Evolutionary conservation across 2,888 invertebrate genomes (phyloP), one percentile per base, ranked within the genome.

Genomic region (Thumatha senex): DNA sequence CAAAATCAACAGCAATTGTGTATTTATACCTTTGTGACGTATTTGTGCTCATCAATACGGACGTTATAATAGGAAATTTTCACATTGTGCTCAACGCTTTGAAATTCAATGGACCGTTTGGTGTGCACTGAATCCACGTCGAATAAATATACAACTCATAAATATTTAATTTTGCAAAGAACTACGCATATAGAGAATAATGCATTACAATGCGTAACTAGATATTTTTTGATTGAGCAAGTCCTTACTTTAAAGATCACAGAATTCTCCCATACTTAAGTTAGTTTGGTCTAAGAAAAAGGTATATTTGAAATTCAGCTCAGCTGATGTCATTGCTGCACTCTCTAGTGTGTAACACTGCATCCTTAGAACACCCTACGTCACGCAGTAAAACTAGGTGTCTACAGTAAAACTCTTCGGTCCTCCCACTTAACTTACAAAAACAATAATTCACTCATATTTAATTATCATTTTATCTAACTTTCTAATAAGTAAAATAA

Each of bases 31-130:
- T 55, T 58, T 61, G 60, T 67, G 63, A 61, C 46, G 56, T 60
- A 61, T 61, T 63, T 64, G 52, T 43, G 63, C 50, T 54, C 60
- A 67, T 63, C 58, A 61, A 63, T 65, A 63, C 63, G 58, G 56
- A 55, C 67, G 72, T 65, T 68, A 69, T 70, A 69, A 73, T 76
- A 72, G 67, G 63, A 66, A 70, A 72, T 62, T 70, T 72, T 70
- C 73, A 70, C 65, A 72, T 72, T 67, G 64, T 75, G 71, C 63
- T 70, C 63, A 60, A 58, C 66, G 67, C 76, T 76, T 78, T 76
- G 76, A 70, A 70, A 73, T 58, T 63, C 74, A 78, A 71, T 76
- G 69, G 73, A 74, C 68, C 74, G 75, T 62, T 66, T 50, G 56
- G 47, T 49, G 61, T 47, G 53, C 63, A 59, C 63, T 51, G 59